These are phyloP conservation scores for Fratercula arctica DNA, from an alignment of 2,797 vertebrate genomes.

Conservation along the genomic window DNA sequence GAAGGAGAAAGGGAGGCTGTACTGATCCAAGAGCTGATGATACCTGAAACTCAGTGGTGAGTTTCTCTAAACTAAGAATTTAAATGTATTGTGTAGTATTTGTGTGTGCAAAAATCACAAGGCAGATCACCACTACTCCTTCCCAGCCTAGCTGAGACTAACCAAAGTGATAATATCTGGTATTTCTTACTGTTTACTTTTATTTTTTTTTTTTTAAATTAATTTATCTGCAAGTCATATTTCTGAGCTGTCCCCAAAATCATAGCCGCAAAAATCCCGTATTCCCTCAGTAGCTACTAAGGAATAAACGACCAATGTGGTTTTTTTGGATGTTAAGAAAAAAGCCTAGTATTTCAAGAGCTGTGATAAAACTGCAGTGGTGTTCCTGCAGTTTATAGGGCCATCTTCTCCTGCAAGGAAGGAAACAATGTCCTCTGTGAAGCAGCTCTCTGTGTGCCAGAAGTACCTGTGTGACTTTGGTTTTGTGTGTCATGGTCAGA, in stretches of 20 bases:
- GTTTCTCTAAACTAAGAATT: background rate
- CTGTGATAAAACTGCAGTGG: background rate
- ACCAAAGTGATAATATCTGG: background rate
- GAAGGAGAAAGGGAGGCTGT: background rate
- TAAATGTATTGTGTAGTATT: background rate
- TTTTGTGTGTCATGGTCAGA: background rate
- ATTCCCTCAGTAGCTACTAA: background rate
- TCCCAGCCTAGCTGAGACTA: background rate
- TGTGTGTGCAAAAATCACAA: background rate
- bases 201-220: background rate
- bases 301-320: background rate
- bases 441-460: background rate
- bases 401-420: background rate
- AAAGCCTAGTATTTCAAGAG: background rate
- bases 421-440: background rate
- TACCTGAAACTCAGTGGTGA: background rate
- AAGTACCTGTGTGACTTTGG: background rate
- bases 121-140: background rate
- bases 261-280: fast-evolving
- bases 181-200: background rate
- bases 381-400: background rate
- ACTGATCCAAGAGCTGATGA: background rate
- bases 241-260: background rate
- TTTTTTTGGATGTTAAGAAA: background rate
- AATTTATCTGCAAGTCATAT: background rate